Evolutionary conservation across 2,797 vertebrate genomes (phyloP), one percentile per base, ranked within the genome.

Genomic region (Etheostoma nigrum): DNA sequence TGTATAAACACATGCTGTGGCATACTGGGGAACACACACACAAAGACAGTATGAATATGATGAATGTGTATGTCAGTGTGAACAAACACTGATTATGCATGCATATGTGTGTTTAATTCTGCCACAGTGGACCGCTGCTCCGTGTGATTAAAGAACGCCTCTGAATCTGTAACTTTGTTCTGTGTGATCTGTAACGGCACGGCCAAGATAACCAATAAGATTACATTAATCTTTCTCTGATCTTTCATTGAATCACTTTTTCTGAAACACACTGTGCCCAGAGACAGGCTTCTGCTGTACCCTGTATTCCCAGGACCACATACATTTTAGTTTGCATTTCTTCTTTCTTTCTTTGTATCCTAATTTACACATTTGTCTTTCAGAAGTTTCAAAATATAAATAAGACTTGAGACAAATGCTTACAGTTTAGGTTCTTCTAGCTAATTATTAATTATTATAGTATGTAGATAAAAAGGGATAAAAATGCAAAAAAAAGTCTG

Each of bases 221-320:
- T 68, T 67, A 71, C 71, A 70, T 70, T 77, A 77, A 83, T 86
- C 53, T 76, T 72, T 70, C 15, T 14, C 60, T 10, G 44, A 57
- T 71, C 44, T 51, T 76, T 73, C 25, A 45, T 59, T 60, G 83
- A 64, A 74, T 82, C 79, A 45, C 67, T 67, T 25, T 68, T 53
- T 66, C 25, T 61, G 49, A 53, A 74, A 78, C 21, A 63, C 51
- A n/a, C n/a, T 57, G 45, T 19, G 14, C 15, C 4, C 19, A 1
- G 5, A 82, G 30, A 33, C 18, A 11, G 25, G 44, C 59, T 11
- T 2, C 36, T 33, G 27, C 65, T 73, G 67, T 30, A 71, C 25
- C 25, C 1, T 27, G 18, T 11, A 47, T 30, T 19, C 14, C 7
- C n/a, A 12, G 15, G n/a, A 18, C n/a, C 9, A 21, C 21, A 72